Base-by-base conservation (phyloP, 2,888 invertebrate species). In the Ormyrus nitidulus region DNA sequence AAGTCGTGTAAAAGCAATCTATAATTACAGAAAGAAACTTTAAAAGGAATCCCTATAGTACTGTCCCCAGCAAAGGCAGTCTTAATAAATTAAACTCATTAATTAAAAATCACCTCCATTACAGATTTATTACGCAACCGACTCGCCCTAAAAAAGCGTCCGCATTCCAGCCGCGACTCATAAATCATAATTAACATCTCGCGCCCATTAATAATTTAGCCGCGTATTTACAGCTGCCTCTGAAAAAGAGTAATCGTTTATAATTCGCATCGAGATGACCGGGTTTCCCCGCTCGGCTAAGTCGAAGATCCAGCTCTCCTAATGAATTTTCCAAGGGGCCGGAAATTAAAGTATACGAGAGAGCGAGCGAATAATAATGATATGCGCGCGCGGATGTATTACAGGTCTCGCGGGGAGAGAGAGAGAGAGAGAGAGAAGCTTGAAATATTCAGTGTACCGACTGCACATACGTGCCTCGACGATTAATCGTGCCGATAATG, bases 271-370 rank as follows among this genome's bases (percentile, higher is more conserved):
- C 46, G 19, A 8, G 64, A 72, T 64, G 61, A 53, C 53, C 64
- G 54, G 46, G 64, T 64, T 62, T 44, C n/a, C 56, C 9, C 56
- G 46, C 66, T 5, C 44, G 13, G 61, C 34, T 19, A 44, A 34
- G 8, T 11, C 11, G 10, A 1, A 44, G 58, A 59, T 49, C 34
- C 44, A 53, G 58, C 34, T 48, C 69, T 79, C 19, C 75, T 80
- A 80, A 80, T 80, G 80, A 80, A 80, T 76, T 75, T 79, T 66
- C 71, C 65, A 75, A 34, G 75, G 6, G 46, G 61, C 5, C 70
- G 71, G 61, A 80, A 76, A 80, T 76, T 75, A 80, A 80, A 80
- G 80, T 80, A 64, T 66, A 34, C 61, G 65, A 64, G 62, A 65
- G 34, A 8, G 65, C 58, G 19, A 44, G 54, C 69, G 61, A 34